Evolutionary conservation across 2,888 invertebrate genomes (phyloP), one percentile per base, ranked within the genome.

Genomic region (Hyposoter didymator): DNA sequence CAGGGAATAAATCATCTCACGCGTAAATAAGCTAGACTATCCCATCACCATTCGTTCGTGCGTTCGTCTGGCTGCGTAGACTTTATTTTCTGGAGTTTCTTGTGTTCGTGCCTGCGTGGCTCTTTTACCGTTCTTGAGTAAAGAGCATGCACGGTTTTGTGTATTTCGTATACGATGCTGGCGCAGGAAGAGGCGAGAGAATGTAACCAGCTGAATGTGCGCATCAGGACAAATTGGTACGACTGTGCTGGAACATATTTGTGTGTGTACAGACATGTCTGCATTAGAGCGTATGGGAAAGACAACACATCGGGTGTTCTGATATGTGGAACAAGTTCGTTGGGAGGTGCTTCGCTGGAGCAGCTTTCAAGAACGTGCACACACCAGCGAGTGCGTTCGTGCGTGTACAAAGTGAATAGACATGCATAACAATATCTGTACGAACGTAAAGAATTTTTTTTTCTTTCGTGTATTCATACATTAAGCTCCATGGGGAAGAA

Each of bases 251-350:
- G 49, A 32, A 49, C 45, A 47, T 49, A 17, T 39, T 28, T 35
- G 39, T 28, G 17, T 32, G 14, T 47, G 22, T 17, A 32, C n/a
- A 28, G 14, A 32, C n/a, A 12, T 52, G 14, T 43, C 2, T 55
- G 22, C 12, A n/a, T 32, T 32, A 28, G 6, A 47, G 28, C 47
- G 35, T 49, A 39, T 39, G 39, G 39, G 72, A 19, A 32, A 66
- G 66, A 76, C 47, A 75, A 76, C 80, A 76, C 75, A 64, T 75
- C 64, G 70, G 64, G 70, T 84, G 35, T 35, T 72, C 64, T 64
- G 79, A 84, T 84, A 79, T 73, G 75, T 76, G 76, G 76, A 84
- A 64, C 75, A 84, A 72, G 66, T 72, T 80, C 70, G 64, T 49
- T 66, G 79, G 66, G n/a, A n/a, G n/a, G 70, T 64, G 43, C 17